Evolutionary conservation across 2,797 vertebrate genomes (phyloP), one percentile per base, ranked within the genome.

Genomic region (Dipus sagitta): DNA sequence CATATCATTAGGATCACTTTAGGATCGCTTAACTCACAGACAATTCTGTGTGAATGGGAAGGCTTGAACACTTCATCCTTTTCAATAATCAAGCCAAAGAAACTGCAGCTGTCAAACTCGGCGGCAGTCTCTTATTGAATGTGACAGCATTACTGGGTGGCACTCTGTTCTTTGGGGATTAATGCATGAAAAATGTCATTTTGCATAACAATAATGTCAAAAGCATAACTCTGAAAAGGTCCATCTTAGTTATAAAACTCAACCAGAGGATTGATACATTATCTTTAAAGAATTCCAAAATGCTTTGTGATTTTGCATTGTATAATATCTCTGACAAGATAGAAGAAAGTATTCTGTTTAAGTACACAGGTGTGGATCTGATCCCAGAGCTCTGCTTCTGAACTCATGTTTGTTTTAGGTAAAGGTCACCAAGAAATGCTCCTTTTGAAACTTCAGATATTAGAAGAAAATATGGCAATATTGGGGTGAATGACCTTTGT

Each of bases 121-220:
- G 88, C 86, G 15, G 72, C 86, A 90, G 93, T 96, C 92, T 97
- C 93, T 92, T 85, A 94, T 60, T 95, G 95, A 93, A 93, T 94
- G 93, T 96, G 96, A 97, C 97, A 98, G 97, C 93, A 78, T 97
- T 96, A 93, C 77, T 93, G 92, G 91, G 92, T 93, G 92, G 79
- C 92, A 74, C 78, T 95, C 90, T 67, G 88, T 96, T 97, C 97
- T 95, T 91, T 97, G 97, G 96, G 97, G 95, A 97, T 97, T 96
- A 95, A 97, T 96, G 95, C 94, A 96, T 92, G 94, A 95, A 97
- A 58, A 97, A 96, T 96, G 93, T 68, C 96, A 96, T 97, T 98
- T 97, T 97, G 96, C 96, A 97, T 97, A 96, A 98, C 96, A 97
- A 97, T 97, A 98, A 96, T 97, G 95, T 97, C 96, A 97, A 97